Base-by-base conservation (phyloP, 2,888 invertebrate species). In the Lingula anatina region DNA sequence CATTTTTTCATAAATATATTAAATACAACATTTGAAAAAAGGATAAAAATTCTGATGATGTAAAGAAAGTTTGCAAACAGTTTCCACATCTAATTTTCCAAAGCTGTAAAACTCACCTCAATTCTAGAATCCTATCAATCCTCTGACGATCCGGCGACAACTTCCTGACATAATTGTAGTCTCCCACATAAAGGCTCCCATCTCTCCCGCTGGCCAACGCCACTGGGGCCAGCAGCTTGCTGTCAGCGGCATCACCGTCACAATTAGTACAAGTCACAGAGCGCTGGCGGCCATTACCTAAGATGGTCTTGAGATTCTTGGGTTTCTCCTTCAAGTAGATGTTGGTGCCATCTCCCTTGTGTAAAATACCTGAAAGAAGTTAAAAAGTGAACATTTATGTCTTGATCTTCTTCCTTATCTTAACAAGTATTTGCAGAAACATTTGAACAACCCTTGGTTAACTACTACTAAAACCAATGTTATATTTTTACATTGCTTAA, bases 301-400 rank as follows among this genome's bases (percentile, higher is more conserved):
- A 60, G 36, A 69, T 67, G 2, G 93, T 92, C 42, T 90, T 82
- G 56, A 95, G 89, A 15, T 94, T 88, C 39, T 91, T 83, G 0
- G 94, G 94, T 69, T 92, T 89, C 73, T 93, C 63, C 82, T 40
- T 94, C 78, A 97, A 84, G 77, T 96, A 94, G 31, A 96, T 82
- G 39, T 93, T 88, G 2, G 92, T 90, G 47, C 99, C 97, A 71
- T 96, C 94, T 36, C 99, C 99, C 75, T 95, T 95, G 77, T 99
- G 96, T 40, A 99, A 81, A 56, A 97, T 95, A 23, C 92, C 88
- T 88, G 73, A 18, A 61, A 52, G 48, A 44, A 46, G 40, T 25
- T 12, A 27, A 36, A 25, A 23, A 5, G 27, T 12, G n/a, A n/a
- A n/a, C n/a, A n/a, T n/a, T n/a, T n/a, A n/a, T n/a, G n/a, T n/a